Evolutionary conservation across 1,140 invertebrate genomes (phyloP).

Genomic region (Cyclina sinensis): DNA sequence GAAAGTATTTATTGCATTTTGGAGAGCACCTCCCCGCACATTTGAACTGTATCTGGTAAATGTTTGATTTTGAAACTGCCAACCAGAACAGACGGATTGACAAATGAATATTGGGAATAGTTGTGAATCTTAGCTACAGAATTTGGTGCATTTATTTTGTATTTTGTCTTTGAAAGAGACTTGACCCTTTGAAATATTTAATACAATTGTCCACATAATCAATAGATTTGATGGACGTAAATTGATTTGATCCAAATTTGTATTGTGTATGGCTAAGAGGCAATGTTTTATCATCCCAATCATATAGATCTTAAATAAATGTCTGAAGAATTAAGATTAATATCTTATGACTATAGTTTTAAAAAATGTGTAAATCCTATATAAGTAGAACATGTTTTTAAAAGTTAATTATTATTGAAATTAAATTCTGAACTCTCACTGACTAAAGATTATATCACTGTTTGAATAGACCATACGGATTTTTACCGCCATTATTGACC

Average conservation of each 20-base stretch:
- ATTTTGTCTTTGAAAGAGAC: neutral
- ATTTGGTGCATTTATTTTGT: neutral
- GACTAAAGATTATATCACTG: neutral
- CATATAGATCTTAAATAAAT: constrained; percentile 1
- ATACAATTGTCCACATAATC: neutral
- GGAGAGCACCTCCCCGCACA: neutral
- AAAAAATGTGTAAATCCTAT: neutral
- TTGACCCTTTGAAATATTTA: neutral
- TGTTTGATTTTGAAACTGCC: constrained; percentile 3
- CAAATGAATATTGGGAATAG: neutral
- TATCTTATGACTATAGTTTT: constrained; percentile 2
- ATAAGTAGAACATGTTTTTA: neutral
- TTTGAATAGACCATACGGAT: neutral
- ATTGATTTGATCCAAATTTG: constrained; percentile 12
- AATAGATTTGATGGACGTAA: constrained; percentile 9
- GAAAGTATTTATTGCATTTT: constrained; percentile 30
- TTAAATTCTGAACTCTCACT: constrained; percentile 7
- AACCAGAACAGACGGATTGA: neutral
- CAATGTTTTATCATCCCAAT: constrained; percentile 12
- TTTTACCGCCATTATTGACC: constrained; percentile 44
- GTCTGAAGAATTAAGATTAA: neutral
- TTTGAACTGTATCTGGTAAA: neutral
- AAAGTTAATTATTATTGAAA: neutral
- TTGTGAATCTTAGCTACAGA: neutral
- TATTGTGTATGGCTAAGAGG: neutral